Evolutionary conservation across 2,888 invertebrate species (phyloP), one percentile per base, ranked within the genome.

Genomic region (Dicyrtoma fusca): DNA sequence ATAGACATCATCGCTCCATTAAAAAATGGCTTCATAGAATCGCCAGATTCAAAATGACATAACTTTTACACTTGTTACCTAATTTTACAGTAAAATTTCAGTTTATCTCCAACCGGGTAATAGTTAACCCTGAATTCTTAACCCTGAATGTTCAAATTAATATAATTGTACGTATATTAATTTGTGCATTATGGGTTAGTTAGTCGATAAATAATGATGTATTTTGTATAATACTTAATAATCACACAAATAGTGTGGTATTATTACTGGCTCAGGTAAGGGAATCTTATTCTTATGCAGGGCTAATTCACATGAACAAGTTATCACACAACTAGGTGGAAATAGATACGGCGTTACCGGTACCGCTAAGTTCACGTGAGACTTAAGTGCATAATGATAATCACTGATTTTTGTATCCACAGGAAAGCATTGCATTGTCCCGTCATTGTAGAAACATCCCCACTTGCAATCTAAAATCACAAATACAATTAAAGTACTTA

Each of bases 61-160:
- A 5, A 86, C 83, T 76, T 83, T 82, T 59, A 86, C 63, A 79
- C 81, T 83, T 34, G 84, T 82, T 42, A 85, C 84, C 85, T 85
- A 44, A n/a, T n/a, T n/a, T n/a, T n/a, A n/a, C n/a, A n/a, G n/a
- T n/a, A 11, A 64, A 45, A 49, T n/a, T n/a, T n/a, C n/a, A n/a
- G n/a, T n/a, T n/a, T n/a, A n/a, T n/a, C n/a, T n/a, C n/a, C n/a
- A n/a, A n/a, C n/a, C n/a, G n/a, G n/a, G n/a, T n/a, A n/a, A n/a
- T n/a, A n/a, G n/a, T n/a, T n/a, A n/a, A n/a, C n/a, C n/a, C n/a
- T n/a, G n/a, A n/a, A n/a, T n/a, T n/a, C n/a, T n/a, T n/a, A n/a
- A n/a, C n/a, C n/a, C n/a, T n/a, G n/a, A n/a, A n/a, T n/a, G n/a
- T n/a, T n/a, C n/a, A n/a, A n/a, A n/a, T n/a, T n/a, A n/a, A n/a